These are phyloP conservation scores for Ceratina japonica DNA, from an alignment of 1,140 invertebrate genomes.

Conservation along the genomic window DNA sequence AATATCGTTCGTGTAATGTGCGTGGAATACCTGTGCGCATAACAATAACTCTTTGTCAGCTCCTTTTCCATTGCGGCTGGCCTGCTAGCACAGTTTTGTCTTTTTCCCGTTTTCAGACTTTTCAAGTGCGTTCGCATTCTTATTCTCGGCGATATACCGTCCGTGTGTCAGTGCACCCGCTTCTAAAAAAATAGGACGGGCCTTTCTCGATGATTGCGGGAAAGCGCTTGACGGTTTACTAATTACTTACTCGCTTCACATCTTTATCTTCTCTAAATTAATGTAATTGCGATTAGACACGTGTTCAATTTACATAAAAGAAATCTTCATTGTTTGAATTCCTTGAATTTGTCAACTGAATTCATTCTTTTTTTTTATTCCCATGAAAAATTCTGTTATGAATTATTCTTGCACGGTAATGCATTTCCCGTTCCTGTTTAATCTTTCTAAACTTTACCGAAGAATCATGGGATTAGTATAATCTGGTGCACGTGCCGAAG, in stretches of 20 bases:
- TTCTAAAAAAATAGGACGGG: neutral
- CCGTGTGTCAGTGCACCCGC: neutral
- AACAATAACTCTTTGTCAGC: constrained; percentile 16
- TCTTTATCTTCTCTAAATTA: no score
- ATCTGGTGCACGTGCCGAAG: neutral
- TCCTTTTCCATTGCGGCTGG: neutral
- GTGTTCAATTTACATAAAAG: no score
- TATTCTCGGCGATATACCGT: neutral
- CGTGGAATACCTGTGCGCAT: neutral
- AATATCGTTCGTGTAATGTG: constrained; percentile 2
- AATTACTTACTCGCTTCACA: no score
- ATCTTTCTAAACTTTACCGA: no score
- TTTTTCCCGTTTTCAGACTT: neutral
- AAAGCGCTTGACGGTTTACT: no score
- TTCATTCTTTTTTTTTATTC: no score
- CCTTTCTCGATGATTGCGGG: neutral
- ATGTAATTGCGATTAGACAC: no score
- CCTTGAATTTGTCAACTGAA: no score
- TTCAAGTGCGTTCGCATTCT: neutral
- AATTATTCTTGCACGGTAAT: neutral
- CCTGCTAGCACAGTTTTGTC: constrained; percentile 16
- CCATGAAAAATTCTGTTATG: neutral
- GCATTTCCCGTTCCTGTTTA: no score
- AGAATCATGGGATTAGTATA: no score
- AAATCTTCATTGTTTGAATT: no score